phyloP scores from a whole-genome alignment of 2,888 invertebrate genomes.

The Automeris io region DNA sequence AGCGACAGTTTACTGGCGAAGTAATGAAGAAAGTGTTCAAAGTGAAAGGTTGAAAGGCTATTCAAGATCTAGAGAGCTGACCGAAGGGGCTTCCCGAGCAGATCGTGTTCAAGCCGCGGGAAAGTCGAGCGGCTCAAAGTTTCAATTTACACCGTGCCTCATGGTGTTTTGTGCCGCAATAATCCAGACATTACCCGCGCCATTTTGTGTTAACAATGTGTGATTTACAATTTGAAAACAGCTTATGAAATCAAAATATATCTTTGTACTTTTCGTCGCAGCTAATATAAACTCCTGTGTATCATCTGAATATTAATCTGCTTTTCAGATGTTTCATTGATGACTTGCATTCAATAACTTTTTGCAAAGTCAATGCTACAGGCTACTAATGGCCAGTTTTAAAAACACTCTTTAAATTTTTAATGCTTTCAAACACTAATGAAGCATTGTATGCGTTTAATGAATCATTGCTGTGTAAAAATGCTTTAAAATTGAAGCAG shows the following conservation, averaged over 20 bases:
- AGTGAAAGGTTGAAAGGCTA: constrained; percentile 85
- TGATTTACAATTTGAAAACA: constrained; percentile 1
- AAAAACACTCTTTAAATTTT: too few relatives aligned
- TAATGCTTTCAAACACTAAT: too few relatives aligned
- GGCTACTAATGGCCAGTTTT: too few relatives aligned
- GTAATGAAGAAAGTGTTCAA: constrained; percentile 92
- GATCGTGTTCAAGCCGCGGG: constrained; percentile 84
- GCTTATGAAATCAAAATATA: neutral
- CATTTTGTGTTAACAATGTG: constrained; percentile 1
- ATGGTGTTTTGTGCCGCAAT: constrained; percentile 25
- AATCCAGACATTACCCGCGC: constrained; percentile 22
- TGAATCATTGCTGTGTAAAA: too few relatives aligned
- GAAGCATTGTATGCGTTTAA: too few relatives aligned
- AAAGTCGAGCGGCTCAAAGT: constrained; percentile 36
- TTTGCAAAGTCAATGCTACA: too few relatives aligned
- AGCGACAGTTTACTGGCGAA: constrained; percentile 90
- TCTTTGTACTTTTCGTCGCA: neutral
- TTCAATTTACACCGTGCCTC: constrained; percentile 21
- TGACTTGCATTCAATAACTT: too few relatives aligned
- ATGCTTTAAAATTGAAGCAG: too few relatives aligned
- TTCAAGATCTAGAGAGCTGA: constrained; percentile 86
- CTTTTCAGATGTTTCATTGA: too few relatives aligned
- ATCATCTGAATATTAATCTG: too few relatives aligned
- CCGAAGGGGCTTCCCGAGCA: constrained; percentile 80
- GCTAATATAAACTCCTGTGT: too few relatives aligned